Evolutionary conservation across 2,888 invertebrate genomes (phyloP), one percentile per base, ranked within the genome.

Genomic region (Halictus quadricinctus): DNA sequence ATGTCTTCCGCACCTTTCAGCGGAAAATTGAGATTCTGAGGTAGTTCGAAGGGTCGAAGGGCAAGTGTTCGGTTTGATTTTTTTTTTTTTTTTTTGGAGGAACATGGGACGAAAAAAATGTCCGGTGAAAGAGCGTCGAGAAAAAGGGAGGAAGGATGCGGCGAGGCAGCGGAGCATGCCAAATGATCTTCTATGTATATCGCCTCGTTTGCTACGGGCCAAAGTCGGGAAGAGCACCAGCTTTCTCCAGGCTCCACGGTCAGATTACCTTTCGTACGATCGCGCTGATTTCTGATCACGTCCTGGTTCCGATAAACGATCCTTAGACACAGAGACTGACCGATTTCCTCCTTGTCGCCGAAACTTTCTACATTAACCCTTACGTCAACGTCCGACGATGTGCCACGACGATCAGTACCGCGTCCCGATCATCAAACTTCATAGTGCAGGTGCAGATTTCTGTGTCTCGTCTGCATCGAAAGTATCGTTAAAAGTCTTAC

Each of bases 191-290:
- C 77, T 72, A 86, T 83, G 85, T 87, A 78, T 83, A 86, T 88
- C 87, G 87, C 88, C 76, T 87, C 77, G 87, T 91, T 89, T 88
- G 69, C 81, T 77, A 76, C 80, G 88, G 87, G 85, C 87, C 84
- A 88, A 88, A 83, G 81, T 88, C 85, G 86, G 85, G 76, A 88
- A 73, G 69, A 66, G 66, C 66, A 8, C 69, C 82, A 89, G 91
- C 91, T 90, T 90, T 90, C 90, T 84, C 91, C 89, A 75, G 84
- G 79, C 79, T 84, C 78, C 87, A 81, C 78, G 88, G 80, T 88
- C 80, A 81, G 81, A 83, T 90, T 87, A 83, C 79, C 85, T 83
- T 83, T 77, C 48, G 83, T 79, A 75, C 76, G 86, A 86, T 87
- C 85, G 84, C 82, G 70, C 84, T 80, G 83, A 87, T 90, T 88